Conservation (phyloP, 2,888 invertebrate species). For the Lasioglossum zephyrum region DNA sequence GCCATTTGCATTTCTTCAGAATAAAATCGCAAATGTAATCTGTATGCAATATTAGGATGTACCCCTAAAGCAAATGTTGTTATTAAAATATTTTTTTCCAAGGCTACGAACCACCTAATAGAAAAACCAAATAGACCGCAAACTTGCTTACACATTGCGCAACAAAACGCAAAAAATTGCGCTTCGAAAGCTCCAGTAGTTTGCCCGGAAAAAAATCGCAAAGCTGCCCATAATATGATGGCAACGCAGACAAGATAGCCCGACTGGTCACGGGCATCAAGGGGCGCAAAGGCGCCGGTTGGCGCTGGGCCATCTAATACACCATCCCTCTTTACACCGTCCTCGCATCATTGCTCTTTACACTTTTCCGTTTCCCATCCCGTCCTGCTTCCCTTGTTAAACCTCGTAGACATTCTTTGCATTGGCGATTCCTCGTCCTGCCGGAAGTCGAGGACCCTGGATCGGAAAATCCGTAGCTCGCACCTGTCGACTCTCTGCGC, state of each 20-base stretch:
- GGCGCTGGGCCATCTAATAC: conserved; percentile 77
- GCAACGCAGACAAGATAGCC: not conserved
- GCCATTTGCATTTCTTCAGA: not conserved
- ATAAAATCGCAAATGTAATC: not conserved
- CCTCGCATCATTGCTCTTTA: conserved; percentile 20
- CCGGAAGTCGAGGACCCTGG: conserved; percentile 51
- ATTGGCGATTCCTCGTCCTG: conserved; percentile 68
- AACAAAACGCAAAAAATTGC: not conserved
- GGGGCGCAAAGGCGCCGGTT: conserved; percentile 71
- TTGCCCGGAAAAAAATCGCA: not conserved
- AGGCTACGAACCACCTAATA: not conserved
- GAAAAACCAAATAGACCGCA: not conserved
- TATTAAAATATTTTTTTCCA: not conserved
- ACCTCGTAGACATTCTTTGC: conserved; percentile 47
- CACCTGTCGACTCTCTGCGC: conserved; percentile 63
- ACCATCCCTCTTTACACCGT: conserved; percentile 44
- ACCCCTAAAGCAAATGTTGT: not conserved
- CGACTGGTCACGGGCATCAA: conserved; percentile 30
- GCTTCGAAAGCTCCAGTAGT: not conserved
- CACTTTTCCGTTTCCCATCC: conserved; percentile 15
- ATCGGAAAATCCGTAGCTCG: conserved; percentile 61
- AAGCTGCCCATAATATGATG: not conserved
- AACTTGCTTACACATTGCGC: not conserved
- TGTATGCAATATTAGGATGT: not conserved
- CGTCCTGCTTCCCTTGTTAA: conserved; percentile 27